These are phyloP conservation scores for Cremastinae sp. DNA, from an alignment of 2,888 invertebrate genomes.

Conservation along the genomic window DNA sequence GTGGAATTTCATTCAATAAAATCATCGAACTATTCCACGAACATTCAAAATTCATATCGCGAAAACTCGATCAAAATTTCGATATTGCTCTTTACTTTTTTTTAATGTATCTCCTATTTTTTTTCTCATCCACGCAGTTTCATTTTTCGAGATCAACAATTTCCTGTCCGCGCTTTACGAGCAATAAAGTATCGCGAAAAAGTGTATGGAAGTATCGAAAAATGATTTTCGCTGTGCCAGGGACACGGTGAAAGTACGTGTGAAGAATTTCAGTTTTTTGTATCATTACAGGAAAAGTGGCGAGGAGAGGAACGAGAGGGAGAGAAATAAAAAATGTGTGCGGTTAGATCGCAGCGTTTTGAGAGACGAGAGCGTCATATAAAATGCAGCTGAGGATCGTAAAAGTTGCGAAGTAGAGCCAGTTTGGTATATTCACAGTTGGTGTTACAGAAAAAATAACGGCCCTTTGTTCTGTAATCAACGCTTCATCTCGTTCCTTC, in stretches of 20 bases:
- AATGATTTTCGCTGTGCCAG: too few relatives aligned
- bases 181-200: too few relatives aligned
- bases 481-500: conserved; percentile 60
- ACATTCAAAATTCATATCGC: too few relatives aligned
- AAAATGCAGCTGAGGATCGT: conserved; percentile 49
- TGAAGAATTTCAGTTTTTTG: conserved; percentile 25
- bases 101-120: too few relatives aligned
- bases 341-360: conserved; percentile 36
- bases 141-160: too few relatives aligned
- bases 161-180: too few relatives aligned
- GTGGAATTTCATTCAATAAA: too few relatives aligned
- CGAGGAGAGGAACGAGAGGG: conserved; percentile 13
- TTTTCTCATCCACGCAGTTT: too few relatives aligned
- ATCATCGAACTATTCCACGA: too few relatives aligned
- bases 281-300: conserved; percentile 22
- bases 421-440: conserved; percentile 49
- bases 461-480: conserved; percentile 55
- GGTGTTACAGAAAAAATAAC: conserved; percentile 55
- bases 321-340: background rate
- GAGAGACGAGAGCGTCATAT: conserved; percentile 42
- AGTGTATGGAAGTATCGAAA: conserved; percentile 6
- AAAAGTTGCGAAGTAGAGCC: conserved; percentile 40
- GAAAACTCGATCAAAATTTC: too few relatives aligned
- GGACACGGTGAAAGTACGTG: too few relatives aligned
- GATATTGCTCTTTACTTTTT: too few relatives aligned